These are phyloP conservation scores for Bufo bufo DNA, from an alignment of 2,113 vertebrate genomes.

Conservation along the genomic window DNA sequence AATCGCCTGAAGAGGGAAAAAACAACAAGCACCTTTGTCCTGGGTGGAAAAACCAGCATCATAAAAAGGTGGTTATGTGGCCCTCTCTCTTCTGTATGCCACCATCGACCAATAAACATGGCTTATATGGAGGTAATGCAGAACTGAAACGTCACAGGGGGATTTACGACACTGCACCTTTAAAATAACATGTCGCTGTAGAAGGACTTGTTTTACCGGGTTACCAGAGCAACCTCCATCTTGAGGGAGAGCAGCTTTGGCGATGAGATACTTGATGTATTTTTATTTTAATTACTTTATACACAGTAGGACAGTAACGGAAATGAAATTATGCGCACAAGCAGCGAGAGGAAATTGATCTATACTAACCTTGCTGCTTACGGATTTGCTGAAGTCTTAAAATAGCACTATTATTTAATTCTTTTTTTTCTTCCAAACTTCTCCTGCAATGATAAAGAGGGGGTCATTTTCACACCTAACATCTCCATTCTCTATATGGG, in stretches of 20 bases:
- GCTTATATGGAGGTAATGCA: too few species aligned
- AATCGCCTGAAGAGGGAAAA: too few species aligned
- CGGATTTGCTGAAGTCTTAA: conserved; percentile 18
- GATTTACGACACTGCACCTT: background rate
- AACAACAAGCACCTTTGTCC: too few species aligned
- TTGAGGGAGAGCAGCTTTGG: conserved; percentile 17
- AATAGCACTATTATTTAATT: conserved; percentile 28
- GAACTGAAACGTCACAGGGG: too few species aligned
- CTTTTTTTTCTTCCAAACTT: conserved; percentile 21
- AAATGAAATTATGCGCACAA: conserved; percentile 49
- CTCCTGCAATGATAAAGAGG: background rate
- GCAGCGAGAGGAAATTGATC: conserved; percentile 48
- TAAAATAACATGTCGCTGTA: background rate
- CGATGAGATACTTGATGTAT: conserved; percentile 33
- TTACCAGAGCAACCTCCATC: conserved; percentile 23
- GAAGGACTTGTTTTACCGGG: conserved; percentile 41
- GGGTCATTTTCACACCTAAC: background rate
- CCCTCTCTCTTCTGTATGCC: too few species aligned
- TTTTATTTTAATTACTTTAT: conserved; percentile 52
- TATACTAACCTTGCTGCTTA: conserved; percentile 17
- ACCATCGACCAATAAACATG: too few species aligned
- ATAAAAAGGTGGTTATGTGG: too few species aligned
- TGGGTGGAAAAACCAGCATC: too few species aligned
- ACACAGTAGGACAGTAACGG: conserved; percentile 47
- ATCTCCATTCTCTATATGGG: background rate